phyloP scores from a whole-genome alignment of 2,888 invertebrate genomes.

The Anthophora plumipes region DNA sequence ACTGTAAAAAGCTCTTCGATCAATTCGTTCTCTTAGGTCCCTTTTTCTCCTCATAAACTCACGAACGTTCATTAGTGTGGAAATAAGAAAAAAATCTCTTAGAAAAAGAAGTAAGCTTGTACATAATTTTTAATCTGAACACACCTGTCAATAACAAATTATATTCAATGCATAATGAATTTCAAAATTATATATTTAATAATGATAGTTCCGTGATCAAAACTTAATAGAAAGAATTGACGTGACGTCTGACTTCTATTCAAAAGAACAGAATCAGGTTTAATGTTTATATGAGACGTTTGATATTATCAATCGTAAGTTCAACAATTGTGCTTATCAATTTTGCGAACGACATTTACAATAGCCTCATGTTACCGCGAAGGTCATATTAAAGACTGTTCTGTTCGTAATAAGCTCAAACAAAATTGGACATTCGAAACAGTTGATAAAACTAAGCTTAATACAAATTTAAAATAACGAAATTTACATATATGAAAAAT shows the following conservation, averaged over 20 bases:
- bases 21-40: neutral
- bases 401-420: conserved; percentile 28
- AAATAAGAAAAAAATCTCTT: neutral
- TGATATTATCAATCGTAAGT: neutral
- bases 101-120: neutral
- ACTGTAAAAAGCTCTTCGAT: neutral
- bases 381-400: conserved; percentile 34
- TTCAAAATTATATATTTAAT: no score
- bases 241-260: neutral
- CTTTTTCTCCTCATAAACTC: neutral
- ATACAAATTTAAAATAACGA: conserved; percentile 9
- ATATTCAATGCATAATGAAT: no score
- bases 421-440: conserved; percentile 39
- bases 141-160: no score
- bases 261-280: neutral
- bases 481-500: no score
- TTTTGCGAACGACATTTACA: conserved; percentile 47
- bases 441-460: conserved; percentile 23
- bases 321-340: conserved; percentile 40
- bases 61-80: neutral
- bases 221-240: neutral
- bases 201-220: no score
- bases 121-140: neutral
- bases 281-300: neutral
- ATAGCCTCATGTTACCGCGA: conserved; percentile 31